phyloP scores from a whole-genome alignment of 1,140 invertebrate genomes.

The Armadillidium nasatum region DNA sequence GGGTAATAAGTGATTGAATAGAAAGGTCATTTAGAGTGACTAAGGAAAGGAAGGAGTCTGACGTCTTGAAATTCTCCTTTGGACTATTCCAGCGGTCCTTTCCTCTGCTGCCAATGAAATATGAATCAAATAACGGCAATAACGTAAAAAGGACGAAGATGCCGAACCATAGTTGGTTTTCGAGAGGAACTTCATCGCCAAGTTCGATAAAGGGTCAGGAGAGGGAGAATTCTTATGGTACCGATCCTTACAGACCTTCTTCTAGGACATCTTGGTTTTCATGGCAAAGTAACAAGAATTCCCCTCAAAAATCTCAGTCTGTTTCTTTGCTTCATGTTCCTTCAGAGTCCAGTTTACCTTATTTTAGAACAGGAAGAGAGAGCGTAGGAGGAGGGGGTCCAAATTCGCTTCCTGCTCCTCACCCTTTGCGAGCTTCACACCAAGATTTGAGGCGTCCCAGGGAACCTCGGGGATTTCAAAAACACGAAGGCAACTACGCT shows the following conservation, averaged over 20 bases:
- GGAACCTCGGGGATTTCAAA: neutral
- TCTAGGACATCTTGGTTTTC: neutral
- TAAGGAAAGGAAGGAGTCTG: neutral
- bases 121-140: neutral
- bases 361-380: neutral
- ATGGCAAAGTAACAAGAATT: neutral
- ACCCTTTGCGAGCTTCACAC: neutral
- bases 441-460: neutral
- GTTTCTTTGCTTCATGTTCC: neutral
- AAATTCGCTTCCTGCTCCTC: neutral
- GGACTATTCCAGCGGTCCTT: neutral
- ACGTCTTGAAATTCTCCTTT: neutral
- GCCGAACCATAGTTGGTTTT: slow-evolving; percentile 6
- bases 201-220: neutral
- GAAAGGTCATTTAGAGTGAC: neutral
- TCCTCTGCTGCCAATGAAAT: neutral
- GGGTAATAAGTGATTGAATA: neutral
- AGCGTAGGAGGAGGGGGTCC: neutral
- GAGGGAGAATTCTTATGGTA: neutral
- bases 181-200: neutral
- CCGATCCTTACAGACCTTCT: neutral
- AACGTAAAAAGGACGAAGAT: neutral
- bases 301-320: slow-evolving; percentile 1
- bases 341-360: neutral
- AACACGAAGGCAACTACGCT: neutral